phyloP scores from a whole-genome alignment of 2,797 vertebrate genomes.

The Sparus aurata region DNA sequence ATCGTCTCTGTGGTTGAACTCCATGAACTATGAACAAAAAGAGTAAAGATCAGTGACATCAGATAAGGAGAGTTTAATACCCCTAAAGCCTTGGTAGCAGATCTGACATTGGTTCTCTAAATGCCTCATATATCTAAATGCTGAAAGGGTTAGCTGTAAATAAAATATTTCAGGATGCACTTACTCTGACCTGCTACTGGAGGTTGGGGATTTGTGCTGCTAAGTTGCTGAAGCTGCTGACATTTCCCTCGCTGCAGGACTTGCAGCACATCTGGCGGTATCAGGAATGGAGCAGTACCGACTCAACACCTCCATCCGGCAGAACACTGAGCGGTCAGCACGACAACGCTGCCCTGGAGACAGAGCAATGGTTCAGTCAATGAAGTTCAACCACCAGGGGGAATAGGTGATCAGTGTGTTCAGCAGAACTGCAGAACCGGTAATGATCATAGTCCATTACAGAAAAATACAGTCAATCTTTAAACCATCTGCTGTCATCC shows the following conservation, averaged over 20 bases:
- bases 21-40: slow-evolving; percentile 43
- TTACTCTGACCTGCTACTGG: slow-evolving; percentile 46
- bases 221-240: slow-evolving; percentile 51
- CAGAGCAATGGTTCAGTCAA: slow-evolving; percentile 8
- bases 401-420: not conserved
- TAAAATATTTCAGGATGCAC: too few species aligned
- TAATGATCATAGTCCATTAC: not conserved
- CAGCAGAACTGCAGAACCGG: not conserved
- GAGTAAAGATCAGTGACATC: not conserved
- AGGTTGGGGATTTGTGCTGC: not conserved
- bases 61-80: not conserved
- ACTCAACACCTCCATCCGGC: slow-evolving; percentile 91
- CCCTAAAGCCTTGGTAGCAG: not conserved
- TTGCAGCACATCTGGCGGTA: slow-evolving; percentile 95
- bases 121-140: not conserved
- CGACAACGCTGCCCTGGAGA: slow-evolving; percentile 90
- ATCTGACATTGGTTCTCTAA: not conserved
- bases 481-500: not conserved
- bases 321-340: slow-evolving; percentile 94
- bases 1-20: slow-evolving; percentile 11
- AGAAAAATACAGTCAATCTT: not conserved
- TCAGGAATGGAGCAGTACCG: slow-evolving; percentile 91
- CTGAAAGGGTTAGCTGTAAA: too few species aligned
- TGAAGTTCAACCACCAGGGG: not conserved
- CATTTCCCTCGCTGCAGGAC: slow-evolving; percentile 85